Evolutionary conservation across 2,888 invertebrate species (phyloP), one percentile per base, ranked within the genome.

Genomic region (Tiliacea aurago): DNA sequence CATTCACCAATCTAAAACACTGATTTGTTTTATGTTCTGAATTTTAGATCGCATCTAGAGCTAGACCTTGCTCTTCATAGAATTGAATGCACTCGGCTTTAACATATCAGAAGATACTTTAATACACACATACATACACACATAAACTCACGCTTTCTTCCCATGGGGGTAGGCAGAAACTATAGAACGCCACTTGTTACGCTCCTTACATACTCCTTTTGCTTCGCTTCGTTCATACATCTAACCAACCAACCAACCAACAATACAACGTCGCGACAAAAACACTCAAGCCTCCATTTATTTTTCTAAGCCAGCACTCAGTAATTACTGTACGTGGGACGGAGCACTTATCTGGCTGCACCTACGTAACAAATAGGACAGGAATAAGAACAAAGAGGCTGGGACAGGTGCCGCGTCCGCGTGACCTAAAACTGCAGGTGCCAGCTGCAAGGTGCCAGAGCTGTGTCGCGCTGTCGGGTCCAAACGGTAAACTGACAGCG

Each of bases 351-450:
- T 68, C 76, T 80, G 80, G 84, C 86, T 78, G 81, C 79, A 83
- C 78, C 82, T 82, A 87, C 83, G 84, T 79, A 76, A 80, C 73
- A 86, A 85, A 86, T 79, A 72, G 85, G 70, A 80, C 78, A 84
- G 87, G 90, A 90, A 88, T 85, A 89, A 90, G 91, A 91, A 91
- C 90, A 91, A 90, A 89, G 90, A 88, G 84, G 81, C 86, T 78
- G 84, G 77, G 85, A 87, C 90, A 88, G 90, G 89, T 87, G 89
- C 86, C 87, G 90, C 89, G 91, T 89, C 91, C 92, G 91, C 87
- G 91, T 95, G 95, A 95, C 95, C 95, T 95, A 93, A 92, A 94
- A 95, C 88, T 93, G 92, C 92, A 93, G 93, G 93, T 94, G 83
- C 78, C 90, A 88, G 90, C 87, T 87, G 88, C 86, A 85, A 93